phyloP scores from a whole-genome alignment of 2,797 vertebrate species.

The Pangasius larnaudii region DNA sequence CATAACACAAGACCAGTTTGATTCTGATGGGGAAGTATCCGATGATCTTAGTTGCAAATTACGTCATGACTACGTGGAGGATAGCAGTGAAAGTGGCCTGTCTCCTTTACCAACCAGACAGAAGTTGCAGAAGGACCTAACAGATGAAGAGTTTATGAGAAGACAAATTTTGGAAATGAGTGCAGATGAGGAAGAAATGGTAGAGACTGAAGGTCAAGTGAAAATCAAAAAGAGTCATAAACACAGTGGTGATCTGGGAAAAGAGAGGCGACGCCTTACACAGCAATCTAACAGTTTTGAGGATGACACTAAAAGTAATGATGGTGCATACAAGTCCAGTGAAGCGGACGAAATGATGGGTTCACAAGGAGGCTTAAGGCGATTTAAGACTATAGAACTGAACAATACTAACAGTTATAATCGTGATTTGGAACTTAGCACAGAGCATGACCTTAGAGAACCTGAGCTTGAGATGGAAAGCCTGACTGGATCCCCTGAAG shows the following conservation, averaged over 20 bases:
- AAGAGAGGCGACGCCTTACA: conserved; percentile 86
- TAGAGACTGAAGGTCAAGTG: conserved; percentile 76
- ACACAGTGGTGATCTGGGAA: conserved; percentile 80
- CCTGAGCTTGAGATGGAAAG: conserved; percentile 99
- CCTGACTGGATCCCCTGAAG: conserved; percentile 95
- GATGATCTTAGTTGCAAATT: conserved; percentile 96
- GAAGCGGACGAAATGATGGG: conserved; percentile 85
- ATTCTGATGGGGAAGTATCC: conserved; percentile 90
- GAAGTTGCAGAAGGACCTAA: conserved; percentile 80
- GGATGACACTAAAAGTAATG: conserved; percentile 84
- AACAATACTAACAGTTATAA: conserved; percentile 92
- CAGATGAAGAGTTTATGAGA: conserved; percentile 96
- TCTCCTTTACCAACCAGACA: conserved; percentile 87
- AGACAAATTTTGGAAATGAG: conserved; percentile 98
- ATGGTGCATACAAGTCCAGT: conserved; percentile 72
- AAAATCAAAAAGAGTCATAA: conserved; percentile 82
- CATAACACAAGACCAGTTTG: conserved; percentile 85
- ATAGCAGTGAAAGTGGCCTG: conserved; percentile 94
- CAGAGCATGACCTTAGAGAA: conserved; percentile 87
- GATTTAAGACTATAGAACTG: conserved; percentile 98
- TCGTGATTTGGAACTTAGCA: conserved; percentile 88
- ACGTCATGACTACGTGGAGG: conserved; percentile 95
- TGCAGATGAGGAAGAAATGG: conserved; percentile 93
- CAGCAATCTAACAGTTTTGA: conserved; percentile 88
- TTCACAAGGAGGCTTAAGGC: conserved; percentile 88